These are phyloP conservation scores for Bombylius major DNA, from an alignment of 2,888 invertebrate genomes.

Conservation along the genomic window DNA sequence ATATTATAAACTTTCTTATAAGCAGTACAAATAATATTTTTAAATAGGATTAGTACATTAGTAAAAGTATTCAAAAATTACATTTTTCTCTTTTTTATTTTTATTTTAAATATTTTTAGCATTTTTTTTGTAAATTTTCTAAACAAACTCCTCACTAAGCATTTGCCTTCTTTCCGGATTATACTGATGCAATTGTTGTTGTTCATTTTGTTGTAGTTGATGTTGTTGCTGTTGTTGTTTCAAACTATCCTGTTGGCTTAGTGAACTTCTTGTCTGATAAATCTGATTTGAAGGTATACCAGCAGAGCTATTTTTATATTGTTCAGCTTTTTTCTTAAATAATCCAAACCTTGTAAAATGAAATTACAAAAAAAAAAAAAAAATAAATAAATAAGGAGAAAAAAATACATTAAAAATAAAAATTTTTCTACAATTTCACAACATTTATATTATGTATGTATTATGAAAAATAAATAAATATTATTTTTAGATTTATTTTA, in stretches of 20 bases:
- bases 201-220: too few species aligned
- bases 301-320: constrained; percentile 37
- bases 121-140: constrained; percentile 5
- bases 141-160: constrained; percentile 31
- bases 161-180: constrained; percentile 24
- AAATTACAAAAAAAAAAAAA: neutral
- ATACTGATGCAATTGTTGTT: constrained; percentile 11
- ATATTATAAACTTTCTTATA: too few species aligned
- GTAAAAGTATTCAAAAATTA: too few species aligned
- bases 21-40: too few species aligned
- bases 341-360: constrained; percentile 39
- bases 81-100: too few species aligned
- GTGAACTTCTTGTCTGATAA: constrained; percentile 3
- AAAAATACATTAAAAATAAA: neutral
- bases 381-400: neutral
- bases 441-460: too few species aligned
- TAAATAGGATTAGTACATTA: too few species aligned
- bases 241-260: neutral
- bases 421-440: neutral
- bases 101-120: too few species aligned
- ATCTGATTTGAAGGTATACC: constrained; percentile 23
- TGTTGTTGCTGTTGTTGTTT: neutral
- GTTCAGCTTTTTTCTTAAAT: constrained; percentile 38
- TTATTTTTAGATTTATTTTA: constrained; percentile 29
- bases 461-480: too few species aligned